phyloP scores from a whole-genome alignment of 2,113 vertebrate genomes.

The Rhea americana region DNA sequence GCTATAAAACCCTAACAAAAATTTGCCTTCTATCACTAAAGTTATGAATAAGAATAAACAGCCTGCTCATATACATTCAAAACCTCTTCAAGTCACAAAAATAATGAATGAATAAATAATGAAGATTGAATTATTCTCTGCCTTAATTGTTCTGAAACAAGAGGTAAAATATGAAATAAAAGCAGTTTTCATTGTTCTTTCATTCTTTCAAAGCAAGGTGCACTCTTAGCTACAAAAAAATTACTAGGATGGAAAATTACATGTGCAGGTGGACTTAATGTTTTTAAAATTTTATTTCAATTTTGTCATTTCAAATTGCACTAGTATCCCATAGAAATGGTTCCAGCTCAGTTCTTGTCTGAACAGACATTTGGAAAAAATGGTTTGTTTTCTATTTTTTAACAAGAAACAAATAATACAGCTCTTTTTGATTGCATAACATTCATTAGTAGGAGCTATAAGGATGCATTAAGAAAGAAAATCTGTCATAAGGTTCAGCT shows the following conservation, averaged over 20 bases:
- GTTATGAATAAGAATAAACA: background rate
- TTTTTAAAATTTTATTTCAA: background rate
- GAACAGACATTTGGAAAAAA: background rate
- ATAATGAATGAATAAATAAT: background rate
- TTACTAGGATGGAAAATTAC: background rate
- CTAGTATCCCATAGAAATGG: background rate
- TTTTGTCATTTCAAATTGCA: background rate
- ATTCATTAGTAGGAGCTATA: background rate
- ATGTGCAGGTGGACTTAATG: background rate
- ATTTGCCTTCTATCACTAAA: background rate
- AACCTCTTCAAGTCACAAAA: background rate
- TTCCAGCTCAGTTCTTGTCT: conserved; percentile 4
- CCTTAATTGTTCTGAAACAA: background rate
- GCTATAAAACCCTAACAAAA: background rate
- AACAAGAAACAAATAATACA: background rate
- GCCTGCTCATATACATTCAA: background rate
- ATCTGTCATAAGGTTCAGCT: background rate
- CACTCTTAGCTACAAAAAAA: background rate
- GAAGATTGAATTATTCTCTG: background rate
- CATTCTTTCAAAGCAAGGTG: background rate
- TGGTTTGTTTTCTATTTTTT: background rate
- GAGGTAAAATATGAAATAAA: background rate
- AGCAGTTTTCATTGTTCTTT: background rate
- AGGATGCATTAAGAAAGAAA: background rate
- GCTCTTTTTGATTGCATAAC: background rate